phyloP scores from a whole-genome alignment of 2,888 invertebrate genomes.

The Melinaea menophilus region DNA sequence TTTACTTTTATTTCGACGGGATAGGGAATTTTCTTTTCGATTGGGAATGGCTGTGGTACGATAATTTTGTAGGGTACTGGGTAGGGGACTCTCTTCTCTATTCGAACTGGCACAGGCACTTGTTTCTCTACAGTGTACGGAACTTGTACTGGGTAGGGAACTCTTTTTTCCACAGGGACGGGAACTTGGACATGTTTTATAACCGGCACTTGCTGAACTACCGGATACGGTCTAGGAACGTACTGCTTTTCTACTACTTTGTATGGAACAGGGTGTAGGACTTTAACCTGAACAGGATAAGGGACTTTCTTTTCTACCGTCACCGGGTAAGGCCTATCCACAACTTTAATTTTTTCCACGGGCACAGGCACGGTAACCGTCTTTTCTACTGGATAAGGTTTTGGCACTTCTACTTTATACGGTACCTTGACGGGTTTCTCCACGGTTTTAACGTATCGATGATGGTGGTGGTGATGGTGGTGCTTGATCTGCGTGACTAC shows the following conservation, averaged over 20 bases:
- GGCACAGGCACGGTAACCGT: constrained; percentile 56
- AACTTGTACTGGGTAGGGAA: constrained; percentile 48
- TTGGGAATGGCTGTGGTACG: constrained; percentile 71
- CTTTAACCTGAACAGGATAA: constrained; percentile 64
- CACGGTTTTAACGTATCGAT: constrained; percentile 80
- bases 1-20: constrained; percentile 68
- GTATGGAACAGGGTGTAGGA: constrained; percentile 71
- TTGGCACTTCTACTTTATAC: constrained; percentile 76
- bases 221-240: constrained; percentile 68
- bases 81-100: constrained; percentile 60
- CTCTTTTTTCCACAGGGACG: constrained; percentile 50
- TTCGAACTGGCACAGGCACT: constrained; percentile 51
- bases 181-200: constrained; percentile 60
- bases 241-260: constrained; percentile 74
- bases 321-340: constrained; percentile 62
- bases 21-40: constrained; percentile 77
- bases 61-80: constrained; percentile 57
- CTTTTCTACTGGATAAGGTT: constrained; percentile 75
- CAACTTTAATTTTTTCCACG: constrained; percentile 46
- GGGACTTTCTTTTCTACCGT: constrained; percentile 69
- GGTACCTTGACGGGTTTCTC: constrained; percentile 75
- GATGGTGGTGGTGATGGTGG: constrained; percentile 82
- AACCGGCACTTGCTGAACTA: constrained; percentile 66
- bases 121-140: constrained; percentile 50
- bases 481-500: constrained; percentile 74